phyloP scores from a whole-genome alignment of 2,888 invertebrate genomes.

The Graphium colonna region DNA sequence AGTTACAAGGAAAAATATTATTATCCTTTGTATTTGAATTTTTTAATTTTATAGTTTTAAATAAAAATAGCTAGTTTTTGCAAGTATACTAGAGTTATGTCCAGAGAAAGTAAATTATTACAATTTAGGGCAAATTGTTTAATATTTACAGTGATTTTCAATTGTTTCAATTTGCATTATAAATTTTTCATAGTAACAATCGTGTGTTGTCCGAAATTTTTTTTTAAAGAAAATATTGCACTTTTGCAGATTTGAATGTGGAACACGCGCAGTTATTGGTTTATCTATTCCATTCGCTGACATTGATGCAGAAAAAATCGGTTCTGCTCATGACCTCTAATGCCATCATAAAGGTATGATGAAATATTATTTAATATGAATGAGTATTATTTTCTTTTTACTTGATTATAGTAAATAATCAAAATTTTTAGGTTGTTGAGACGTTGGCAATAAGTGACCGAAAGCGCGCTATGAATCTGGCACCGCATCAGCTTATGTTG shows the following conservation, averaged over 20 bases:
- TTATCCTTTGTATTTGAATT: too few relatives aligned
- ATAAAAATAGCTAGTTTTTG: too few relatives aligned
- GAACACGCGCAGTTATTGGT: constrained; percentile 96
- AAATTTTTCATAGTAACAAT: neutral
- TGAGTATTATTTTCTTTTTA: constrained; percentile 14
- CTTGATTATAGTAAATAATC: too few relatives aligned
- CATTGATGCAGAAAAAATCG: constrained; percentile 97
- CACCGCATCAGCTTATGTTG: constrained; percentile 86
- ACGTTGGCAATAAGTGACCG: constrained; percentile 64
- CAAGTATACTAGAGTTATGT: too few relatives aligned
- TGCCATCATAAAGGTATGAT: constrained; percentile 75
- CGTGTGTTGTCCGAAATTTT: neutral
- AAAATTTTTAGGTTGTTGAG: constrained; percentile 73
- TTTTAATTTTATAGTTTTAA: too few relatives aligned
- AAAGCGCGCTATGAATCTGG: constrained; percentile 55
- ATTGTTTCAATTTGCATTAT: neutral
- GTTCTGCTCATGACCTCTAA: constrained; percentile 91
- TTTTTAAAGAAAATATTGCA: neutral
- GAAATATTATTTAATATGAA: constrained; percentile 25
- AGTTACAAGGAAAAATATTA: too few relatives aligned
- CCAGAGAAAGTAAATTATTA: too few relatives aligned
- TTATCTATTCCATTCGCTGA: constrained; percentile 96
- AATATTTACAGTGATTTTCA: too few relatives aligned
- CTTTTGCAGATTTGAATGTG: constrained; percentile 90
- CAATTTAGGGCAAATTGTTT: too few relatives aligned